Evolutionary conservation across 2,113 vertebrate genomes (phyloP), one percentile per base, ranked within the genome.

Genomic region (Acanthisitta chloris): DNA sequence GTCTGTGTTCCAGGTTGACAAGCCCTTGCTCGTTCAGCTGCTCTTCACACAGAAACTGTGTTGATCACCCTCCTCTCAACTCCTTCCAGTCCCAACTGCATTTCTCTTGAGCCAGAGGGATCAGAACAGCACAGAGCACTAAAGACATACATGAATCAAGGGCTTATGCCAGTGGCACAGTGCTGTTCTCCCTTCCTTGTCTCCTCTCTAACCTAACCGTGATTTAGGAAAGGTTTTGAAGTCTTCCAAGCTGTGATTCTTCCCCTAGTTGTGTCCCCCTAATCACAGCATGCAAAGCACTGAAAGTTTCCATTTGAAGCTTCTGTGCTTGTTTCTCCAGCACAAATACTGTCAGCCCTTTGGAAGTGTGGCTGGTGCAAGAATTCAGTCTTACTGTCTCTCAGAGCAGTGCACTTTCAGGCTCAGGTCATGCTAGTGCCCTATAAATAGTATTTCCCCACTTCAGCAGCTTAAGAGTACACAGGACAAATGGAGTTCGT

Each of bases 11-110:
- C 40, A 57, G 9, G 18, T 3, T 88, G 55, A 72, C 14, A 57
- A 59, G 26, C 29, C 38, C 38, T 46, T 43, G 25, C 46, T 79
- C 25, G 8, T 10, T 54, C 36, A 42, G 42, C 26, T 46, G 34
- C 21, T 48, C 26, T 70, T 90, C 48, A 42, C 2, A 2, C 4
- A 33, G 25, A 55, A 69, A 26, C 3, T 66, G 9, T 29, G 7
- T 54, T 48, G 23, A 38, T 42, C 6, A 1, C 23, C 1, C 5
- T 59, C 12, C 34, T 70, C 8, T 74, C 1, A 1, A 34, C 4
- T 2, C 12, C 20, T 82, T 67, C 25, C 51, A 67, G 38, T 34
- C 17, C 57, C 24, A 33, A 11, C 33, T 19, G 18, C 16, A 34
- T 4, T 4, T 5, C 8, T 57, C 31, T 33, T 24, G 57, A 76